Base-by-base conservation (phyloP, 2,797 vertebrate species). In the Tachyglossus aculeatus region DNA sequence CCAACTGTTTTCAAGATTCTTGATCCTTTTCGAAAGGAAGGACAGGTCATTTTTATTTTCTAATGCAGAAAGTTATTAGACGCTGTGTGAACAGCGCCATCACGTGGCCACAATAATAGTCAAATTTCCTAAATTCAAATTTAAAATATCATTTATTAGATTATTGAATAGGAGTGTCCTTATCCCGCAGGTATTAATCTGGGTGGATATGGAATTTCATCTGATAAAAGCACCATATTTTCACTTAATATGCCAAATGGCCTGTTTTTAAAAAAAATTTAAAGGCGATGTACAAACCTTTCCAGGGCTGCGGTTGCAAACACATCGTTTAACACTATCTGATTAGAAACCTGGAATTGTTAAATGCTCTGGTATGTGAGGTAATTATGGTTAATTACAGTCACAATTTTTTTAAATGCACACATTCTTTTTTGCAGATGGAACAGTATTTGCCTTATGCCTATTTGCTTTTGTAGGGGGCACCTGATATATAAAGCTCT, bases 41-140 rank as follows among this genome's bases (percentile, higher is more conserved):
- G 88, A 78, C 90, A 91, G 90, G 88, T 90, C 85, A 88, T 88
- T 88, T 92, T 87, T 90, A 78, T 92, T 87, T 89, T 89, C 82
- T 88, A 90, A 89, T 70, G 64, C 77, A 32, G 82, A 89, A 89
- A 88, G 87, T 91, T 91, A 80, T 92, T 86, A 68, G 93, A 90
- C 74, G 92, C 95, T 93, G 95, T 95, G 96, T 92, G 95, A 96
- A 96, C 95, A 99, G 95, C 95, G 96, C 98, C 98, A 97, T 95
- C 97, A 96, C 92, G 96, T 95, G 98, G 98, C 87, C 53, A 40
- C 33, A 31, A 25, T 60, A 29, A 60, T 52, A 21, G 51, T 65
- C 88, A 79, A 71, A 76, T 77, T 86, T 63, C 43, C 84, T 22
- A 82, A 53, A 48, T 80, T 29, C 76, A 67, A 88, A 84, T 88